A percentile compares a stretch with the other conserved stretches of the same genome.
Conservation (phyloP, 2,113 vertebrate genomes). For the Bufo bufo region DNA sequence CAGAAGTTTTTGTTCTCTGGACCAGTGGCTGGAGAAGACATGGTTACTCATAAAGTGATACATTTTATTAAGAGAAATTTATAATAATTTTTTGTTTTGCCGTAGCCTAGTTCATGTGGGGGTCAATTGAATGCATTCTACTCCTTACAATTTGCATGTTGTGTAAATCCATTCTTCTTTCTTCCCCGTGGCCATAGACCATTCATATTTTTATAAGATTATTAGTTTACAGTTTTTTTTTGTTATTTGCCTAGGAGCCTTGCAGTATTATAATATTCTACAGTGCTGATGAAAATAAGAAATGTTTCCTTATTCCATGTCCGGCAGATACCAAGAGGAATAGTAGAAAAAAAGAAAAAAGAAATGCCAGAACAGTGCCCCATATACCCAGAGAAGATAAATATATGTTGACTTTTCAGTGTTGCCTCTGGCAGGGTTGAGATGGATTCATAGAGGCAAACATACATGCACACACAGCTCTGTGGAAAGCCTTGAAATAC, state of each 20-base stretch:
- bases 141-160: background rate
- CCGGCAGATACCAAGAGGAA: constrained; percentile 2
- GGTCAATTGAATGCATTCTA: too few species aligned
- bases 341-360: background rate
- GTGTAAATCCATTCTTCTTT: background rate
- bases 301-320: constrained; percentile 15
- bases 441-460: constrained; percentile 38
- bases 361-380: constrained; percentile 28
- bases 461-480: constrained; percentile 23
- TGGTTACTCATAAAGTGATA: too few species aligned
- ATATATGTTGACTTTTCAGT: constrained; percentile 44
- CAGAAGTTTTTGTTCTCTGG: too few species aligned
- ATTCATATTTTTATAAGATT: background rate
- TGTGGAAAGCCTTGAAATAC: constrained; percentile 5
- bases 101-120: too few species aligned
- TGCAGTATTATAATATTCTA: background rate
- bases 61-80: too few species aligned
- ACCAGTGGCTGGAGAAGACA: too few species aligned
- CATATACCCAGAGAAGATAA: constrained; percentile 26
- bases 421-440: constrained; percentile 21
- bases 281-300: background rate
- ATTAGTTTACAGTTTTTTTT: background rate
- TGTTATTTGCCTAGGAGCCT: background rate
- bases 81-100: too few species aligned
- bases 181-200: background rate